phyloP scores from a whole-genome alignment of 2,113 vertebrate genomes.

The Bettongia penicillata region DNA sequence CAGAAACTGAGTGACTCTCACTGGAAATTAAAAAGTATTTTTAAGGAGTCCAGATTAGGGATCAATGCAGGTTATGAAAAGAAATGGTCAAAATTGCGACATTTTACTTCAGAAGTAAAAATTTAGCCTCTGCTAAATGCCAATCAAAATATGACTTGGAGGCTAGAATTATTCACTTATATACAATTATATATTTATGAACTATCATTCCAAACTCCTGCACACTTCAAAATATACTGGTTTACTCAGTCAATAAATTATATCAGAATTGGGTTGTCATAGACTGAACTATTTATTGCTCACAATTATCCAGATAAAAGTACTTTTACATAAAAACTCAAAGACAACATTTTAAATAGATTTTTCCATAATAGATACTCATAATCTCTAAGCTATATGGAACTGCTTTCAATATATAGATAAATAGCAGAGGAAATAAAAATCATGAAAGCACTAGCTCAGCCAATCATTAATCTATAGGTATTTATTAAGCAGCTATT shows the following conservation, averaged over 20 bases:
- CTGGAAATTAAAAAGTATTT: background rate
- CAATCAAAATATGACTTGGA: background rate
- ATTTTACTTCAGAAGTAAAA: background rate
- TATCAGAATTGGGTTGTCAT: background rate
- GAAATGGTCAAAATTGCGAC: background rate
- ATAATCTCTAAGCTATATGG: background rate
- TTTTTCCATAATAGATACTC: background rate
- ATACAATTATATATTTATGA: background rate
- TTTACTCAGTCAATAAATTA: background rate
- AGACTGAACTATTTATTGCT: background rate
- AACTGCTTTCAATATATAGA: background rate
- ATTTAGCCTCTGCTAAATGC: background rate
- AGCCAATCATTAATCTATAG: background rate
- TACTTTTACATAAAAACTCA: background rate
- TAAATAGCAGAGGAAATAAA: background rate
- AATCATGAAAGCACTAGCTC: background rate
- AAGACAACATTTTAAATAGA: background rate
- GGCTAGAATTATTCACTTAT: background rate
- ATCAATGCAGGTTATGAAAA: background rate
- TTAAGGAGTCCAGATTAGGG: background rate
- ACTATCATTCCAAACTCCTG: background rate
- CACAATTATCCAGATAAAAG: background rate
- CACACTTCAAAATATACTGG: background rate
- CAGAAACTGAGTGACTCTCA: background rate
- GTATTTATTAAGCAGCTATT: background rate